These are phyloP conservation scores for Sphyrna mokarran DNA, from an alignment of 2,113 vertebrate species.

Conservation along the genomic window DNA sequence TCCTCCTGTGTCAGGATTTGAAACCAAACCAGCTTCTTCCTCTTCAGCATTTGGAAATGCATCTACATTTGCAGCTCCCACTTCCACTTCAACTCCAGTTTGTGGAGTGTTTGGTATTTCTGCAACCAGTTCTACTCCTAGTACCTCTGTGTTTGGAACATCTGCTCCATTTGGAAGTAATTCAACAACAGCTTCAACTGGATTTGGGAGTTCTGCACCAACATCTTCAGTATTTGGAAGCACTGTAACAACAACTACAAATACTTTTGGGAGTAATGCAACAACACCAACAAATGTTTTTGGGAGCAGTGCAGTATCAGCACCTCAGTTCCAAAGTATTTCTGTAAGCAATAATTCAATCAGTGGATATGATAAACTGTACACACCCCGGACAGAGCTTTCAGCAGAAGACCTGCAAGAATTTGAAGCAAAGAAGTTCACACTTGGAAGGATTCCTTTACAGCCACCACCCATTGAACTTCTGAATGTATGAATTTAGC, in stretches of 20 bases:
- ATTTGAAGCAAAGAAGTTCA: slow-evolving; percentile 70
- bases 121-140: slow-evolving; percentile 31
- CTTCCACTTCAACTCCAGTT: background rate
- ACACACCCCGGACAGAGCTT: slow-evolving; percentile 66
- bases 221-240: background rate
- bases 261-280: slow-evolving; percentile 39
- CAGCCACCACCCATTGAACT: slow-evolving; percentile 69
- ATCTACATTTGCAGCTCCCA: slow-evolving; percentile 44
- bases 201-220: background rate
- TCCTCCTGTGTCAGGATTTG: slow-evolving; percentile 45
- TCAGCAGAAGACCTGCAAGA: slow-evolving; percentile 72
- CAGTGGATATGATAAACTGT: slow-evolving; percentile 50
- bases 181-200: background rate
- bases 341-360: background rate
- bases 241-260: background rate
- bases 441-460: slow-evolving; percentile 70
- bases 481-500: slow-evolving; percentile 49
- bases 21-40: slow-evolving; percentile 35
- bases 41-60: slow-evolving; percentile 39
- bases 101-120: slow-evolving; percentile 37
- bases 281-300: background rate
- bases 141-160: slow-evolving; percentile 44
- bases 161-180: slow-evolving; percentile 34
- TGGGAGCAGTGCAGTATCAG: background rate
- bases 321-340: slow-evolving; percentile 24